Evolutionary conservation across 2,888 invertebrate species (phyloP).

Genomic region (Trichogramma evanescens): DNA sequence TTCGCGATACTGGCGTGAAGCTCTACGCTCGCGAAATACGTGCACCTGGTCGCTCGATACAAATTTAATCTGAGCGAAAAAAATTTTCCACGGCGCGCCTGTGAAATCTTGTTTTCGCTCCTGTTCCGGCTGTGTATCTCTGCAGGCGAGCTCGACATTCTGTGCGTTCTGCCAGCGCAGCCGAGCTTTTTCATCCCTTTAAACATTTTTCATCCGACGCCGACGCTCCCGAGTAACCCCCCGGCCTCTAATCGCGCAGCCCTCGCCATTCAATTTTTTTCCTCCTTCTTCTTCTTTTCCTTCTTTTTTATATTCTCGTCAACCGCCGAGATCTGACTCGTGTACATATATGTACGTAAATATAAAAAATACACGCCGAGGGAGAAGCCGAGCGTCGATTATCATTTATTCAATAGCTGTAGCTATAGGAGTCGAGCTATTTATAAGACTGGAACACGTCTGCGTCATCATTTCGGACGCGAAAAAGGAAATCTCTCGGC

Average conservation of each 20-base stretch:
- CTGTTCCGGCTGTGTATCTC: too few species aligned
- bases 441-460: neutral
- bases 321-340: neutral
- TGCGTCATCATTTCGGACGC: neutral
- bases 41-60: too few species aligned
- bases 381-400: neutral
- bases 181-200: slow-evolving; percentile 1
- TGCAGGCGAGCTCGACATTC: too few species aligned
- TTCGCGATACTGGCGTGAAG: too few species aligned
- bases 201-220: slow-evolving; percentile 1
- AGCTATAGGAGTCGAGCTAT: neutral
- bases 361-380: neutral
- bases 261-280: too few species aligned
- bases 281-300: too few species aligned
- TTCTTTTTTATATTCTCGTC: neutral
- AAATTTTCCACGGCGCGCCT: too few species aligned
- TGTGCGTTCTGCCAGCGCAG: too few species aligned
- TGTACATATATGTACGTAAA: neutral
- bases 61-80: too few species aligned
- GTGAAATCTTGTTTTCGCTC: too few species aligned
- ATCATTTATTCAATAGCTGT: neutral
- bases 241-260: too few species aligned
- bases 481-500: neutral
- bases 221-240: neutral
- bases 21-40: too few species aligned